Conservation (phyloP, 1,140 invertebrate genomes). For the Tetramorium alpestre region DNA sequence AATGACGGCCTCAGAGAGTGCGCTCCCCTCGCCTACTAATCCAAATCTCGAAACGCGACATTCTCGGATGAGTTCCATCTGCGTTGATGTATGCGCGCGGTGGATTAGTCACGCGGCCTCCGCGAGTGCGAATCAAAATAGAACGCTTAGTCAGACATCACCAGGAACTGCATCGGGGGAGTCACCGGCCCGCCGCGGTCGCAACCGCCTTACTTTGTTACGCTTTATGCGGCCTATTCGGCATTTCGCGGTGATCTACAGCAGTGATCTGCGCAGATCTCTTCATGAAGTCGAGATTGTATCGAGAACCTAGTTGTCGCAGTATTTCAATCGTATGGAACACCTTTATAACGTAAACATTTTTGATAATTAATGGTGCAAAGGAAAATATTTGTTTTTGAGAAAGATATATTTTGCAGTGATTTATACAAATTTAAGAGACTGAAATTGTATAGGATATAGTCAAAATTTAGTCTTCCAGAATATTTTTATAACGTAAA, state of each 20-base stretch:
- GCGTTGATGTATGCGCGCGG: constrained; percentile 69
- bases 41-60: constrained; percentile 71
- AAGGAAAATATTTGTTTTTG: background rate
- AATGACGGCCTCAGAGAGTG: background rate
- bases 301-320: background rate
- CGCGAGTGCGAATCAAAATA: constrained; percentile 75
- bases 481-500: background rate
- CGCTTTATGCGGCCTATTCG: constrained; percentile 57
- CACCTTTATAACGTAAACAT: background rate
- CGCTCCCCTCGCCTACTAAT: constrained; percentile 63
- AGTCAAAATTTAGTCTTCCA: background rate
- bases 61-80: constrained; percentile 72
- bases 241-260: constrained; percentile 13
- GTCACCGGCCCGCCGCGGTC: constrained; percentile 58
- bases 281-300: background rate
- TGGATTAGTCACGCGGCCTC: constrained; percentile 74
- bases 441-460: background rate
- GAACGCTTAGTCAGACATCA: constrained; percentile 79
- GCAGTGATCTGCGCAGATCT: background rate
- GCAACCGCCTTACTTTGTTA: constrained; percentile 63
- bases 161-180: constrained; percentile 68
- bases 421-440: background rate
- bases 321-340: background rate
- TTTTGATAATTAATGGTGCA: background rate
- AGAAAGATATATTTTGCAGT: background rate